Base-by-base conservation (phyloP, 2,113 vertebrate genomes). In the Anhinga anhinga region DNA sequence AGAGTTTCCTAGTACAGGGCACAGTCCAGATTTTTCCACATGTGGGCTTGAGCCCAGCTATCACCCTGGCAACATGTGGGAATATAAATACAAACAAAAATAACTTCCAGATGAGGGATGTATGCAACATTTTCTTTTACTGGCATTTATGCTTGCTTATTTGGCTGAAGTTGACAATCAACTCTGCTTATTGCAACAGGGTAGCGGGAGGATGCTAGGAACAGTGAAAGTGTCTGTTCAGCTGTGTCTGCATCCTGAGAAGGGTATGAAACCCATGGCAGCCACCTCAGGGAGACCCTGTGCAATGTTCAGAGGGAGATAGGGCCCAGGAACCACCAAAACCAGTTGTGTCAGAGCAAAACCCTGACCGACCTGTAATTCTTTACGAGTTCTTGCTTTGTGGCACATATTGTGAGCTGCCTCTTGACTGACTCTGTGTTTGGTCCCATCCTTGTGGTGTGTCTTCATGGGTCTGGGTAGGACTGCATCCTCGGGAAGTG, bases 11-110 rank as follows among this genome's bases (percentile, higher is more conserved):
- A 94, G 91, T 66, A 70, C 77, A 88, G 62, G 77, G 90, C 94
- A 90, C 80, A 10, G 74, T 95, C 97, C 88, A 97, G 88, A 93
- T 90, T 94, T 96, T 97, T 95, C 94, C 86, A 89, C 36, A 0
- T 88, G 94, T 94, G 86, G 93, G 97, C 94, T 86, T 74, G 85
- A 93, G 96, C 95, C 95, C 95, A 97, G 95, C 87, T 90, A 87
- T 95, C 85, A 88, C 97, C 96, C 96, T 96, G 97, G 95, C 96
- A 97, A 98, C 95, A 86, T 86, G 82, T 82, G 92, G 71, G 88
- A 96, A 93, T 90, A 97, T 97, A 97, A 97, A 97, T 96, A 97
- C 74, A 97, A 97, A 97, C 95, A 98, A 97, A 92, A 97, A 96
- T 97, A 97, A 97, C 38, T 97, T 97, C 96, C 95, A 97, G 94